Base-by-base conservation (phyloP, 2,113 vertebrate species). In the Neogobius melanostomus region DNA sequence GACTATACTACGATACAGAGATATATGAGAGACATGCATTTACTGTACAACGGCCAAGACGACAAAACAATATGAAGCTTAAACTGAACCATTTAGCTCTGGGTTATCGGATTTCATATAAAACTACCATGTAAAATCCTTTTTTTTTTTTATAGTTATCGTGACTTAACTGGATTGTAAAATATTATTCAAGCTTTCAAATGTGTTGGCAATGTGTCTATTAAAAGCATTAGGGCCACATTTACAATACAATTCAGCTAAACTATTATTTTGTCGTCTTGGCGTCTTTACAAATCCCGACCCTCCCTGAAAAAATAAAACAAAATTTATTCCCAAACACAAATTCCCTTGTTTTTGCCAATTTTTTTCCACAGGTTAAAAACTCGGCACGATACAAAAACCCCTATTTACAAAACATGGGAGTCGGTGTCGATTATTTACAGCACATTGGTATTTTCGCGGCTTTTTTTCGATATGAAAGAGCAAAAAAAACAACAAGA, bases 21-120 rank as follows among this genome's bases (percentile, higher is more conserved):
- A 65, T 80, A 87, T 88, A 90, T 83, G 80, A 85, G 83, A 75
- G 85, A 87, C 89, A 91, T 91, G 89, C 89, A 91, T 36, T 62
- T 74, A 82, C 85, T 88, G 85, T 87, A 91, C 85, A 89, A 80
- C 86, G 82, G 78, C 76, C 69, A 47, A 66, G 77, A 70, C 15
- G 50, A 80, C 77, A 61, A 16, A 61, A 44, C 59, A 43, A 43
- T 21, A 21, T 21, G 1, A 11, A 61, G 57, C 5, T 60, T 17
- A 15, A 43, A 45, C 44, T 10, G 15, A 43, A 7, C n/a, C 28
- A 21, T 21, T 21, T 21, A 21, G 28, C 28, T 28, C 28, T 28
- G 28, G 28, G 21, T 21, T 21, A 21, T 21, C 21, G 21, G 28
- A 36, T 36, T 36, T 36, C 28, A 36, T 36, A 36, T 5, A 36